Base-by-base conservation (phyloP, 1,140 invertebrate genomes). In the Lethocerus indicus region DNA sequence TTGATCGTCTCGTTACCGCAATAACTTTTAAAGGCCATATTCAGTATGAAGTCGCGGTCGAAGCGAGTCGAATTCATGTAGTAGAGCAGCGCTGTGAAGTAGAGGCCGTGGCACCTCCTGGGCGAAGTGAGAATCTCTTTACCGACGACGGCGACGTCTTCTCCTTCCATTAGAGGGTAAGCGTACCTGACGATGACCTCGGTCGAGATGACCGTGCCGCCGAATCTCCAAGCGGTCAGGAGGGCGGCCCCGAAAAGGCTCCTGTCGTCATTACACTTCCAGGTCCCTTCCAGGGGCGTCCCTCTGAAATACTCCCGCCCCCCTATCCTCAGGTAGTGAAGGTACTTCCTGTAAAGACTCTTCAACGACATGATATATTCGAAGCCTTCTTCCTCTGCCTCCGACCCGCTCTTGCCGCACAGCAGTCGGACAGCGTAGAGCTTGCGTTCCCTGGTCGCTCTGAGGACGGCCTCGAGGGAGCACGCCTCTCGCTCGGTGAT, bases 401-500 rank as follows among this genome's bases (percentile, higher is more conserved):
- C n/a, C n/a, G n/a, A n/a, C n/a, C n/a, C n/a, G n/a, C n/a, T n/a
- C n/a, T n/a, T n/a, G n/a, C n/a, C n/a, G n/a, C n/a, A n/a, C n/a
- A n/a, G n/a, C n/a, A n/a, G n/a, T n/a, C n/a, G n/a, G n/a, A n/a
- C n/a, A n/a, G n/a, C n/a, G n/a, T n/a, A n/a, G n/a, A n/a, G n/a
- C n/a, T n/a, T n/a, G n/a, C n/a, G n/a, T n/a, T n/a, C n/a, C n/a
- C n/a, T n/a, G n/a, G n/a, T n/a, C n/a, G n/a, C n/a, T n/a, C n/a
- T n/a, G n/a, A n/a, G n/a, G n/a, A n/a, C n/a, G n/a, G 40, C 16
- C 23, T 42, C 40, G n/a, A 42, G 3, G n/a, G 40, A n/a, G 21
- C 40, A 42, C n/a, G 40, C 40, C 26, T 42, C 40, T 42, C 26
- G 18, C 5, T 42, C 40, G n/a, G 40, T 42, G 3, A 42, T 20